These are phyloP conservation scores for Threskiornis aethiopicus DNA, from an alignment of 2,797 vertebrate genomes.

Conservation along the genomic window DNA sequence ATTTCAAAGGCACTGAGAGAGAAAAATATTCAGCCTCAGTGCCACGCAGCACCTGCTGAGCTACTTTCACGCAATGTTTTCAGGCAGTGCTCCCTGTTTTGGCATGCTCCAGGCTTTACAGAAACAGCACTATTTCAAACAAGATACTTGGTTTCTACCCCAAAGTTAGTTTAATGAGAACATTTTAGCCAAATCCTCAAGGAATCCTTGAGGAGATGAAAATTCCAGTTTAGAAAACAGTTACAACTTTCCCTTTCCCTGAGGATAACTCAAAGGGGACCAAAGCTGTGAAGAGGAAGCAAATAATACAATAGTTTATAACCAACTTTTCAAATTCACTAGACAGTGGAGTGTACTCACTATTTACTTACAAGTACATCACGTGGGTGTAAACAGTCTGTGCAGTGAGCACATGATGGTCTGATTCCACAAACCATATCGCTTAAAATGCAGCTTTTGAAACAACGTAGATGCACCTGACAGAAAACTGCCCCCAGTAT, in stretches of 20 bases:
- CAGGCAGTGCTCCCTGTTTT: neutral
- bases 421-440: neutral
- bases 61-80: neutral
- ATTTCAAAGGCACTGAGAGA: neutral
- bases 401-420: neutral
- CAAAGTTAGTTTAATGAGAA: neutral
- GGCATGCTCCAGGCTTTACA: neutral
- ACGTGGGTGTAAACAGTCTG: neutral
- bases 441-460: neutral
- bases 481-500: neutral
- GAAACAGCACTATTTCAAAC: neutral
- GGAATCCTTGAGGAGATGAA: neutral
- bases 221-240: neutral
- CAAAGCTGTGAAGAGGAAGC: neutral
- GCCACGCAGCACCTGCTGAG: neutral
- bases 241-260: neutral
- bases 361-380: neutral
- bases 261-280: neutral
- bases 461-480: neutral
- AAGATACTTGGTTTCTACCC: neutral
- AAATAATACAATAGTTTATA: neutral
- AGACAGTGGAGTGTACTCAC: neutral
- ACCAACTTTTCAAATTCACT: neutral
- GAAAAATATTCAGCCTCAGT: neutral
- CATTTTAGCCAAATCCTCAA: neutral